Evolutionary conservation across 2,888 invertebrate genomes (phyloP), one percentile per base, ranked within the genome.

Genomic region (Drosophila subquinaria): DNA sequence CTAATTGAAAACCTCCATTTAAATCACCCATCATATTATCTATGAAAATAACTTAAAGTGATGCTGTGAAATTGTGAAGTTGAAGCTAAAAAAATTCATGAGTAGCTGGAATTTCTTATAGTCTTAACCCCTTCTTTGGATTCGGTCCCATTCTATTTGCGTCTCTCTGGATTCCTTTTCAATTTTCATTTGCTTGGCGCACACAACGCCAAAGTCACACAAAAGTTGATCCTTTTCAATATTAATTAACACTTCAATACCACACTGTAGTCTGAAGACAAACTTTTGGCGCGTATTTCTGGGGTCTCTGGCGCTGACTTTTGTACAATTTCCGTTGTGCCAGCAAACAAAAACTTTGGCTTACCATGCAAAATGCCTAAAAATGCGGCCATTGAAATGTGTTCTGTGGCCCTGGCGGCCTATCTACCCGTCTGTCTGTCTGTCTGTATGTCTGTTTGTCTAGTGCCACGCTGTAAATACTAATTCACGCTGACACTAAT

Each of bases 181-280:
- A 84, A 82, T 82, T 78, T 76, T 78, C 73, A 80, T 88, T 88
- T 83, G 81, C 66, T 56, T 52, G 79, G 59, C 62, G 56, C 73
- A 63, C 53, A 76, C 81, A 80, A 78, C 73, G 81, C 71, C 68
- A 79, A 89, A 91, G 90, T 88, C 86, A 81, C 72, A 85, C 78
- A 82, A 90, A 91, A 91, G 82, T 91, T 91, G 85, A 89, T 91
- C 89, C 90, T 89, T 91, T 91, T 91, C 91, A 91, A 91, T 91
- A 91, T 91, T 91, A 91, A 91, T 91, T 91, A 91, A 91, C 91
- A 91, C 91, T 91, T 91, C 90, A 89, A 90, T 90, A 90, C 90
- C 90, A 86, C 88, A 85, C 86, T 79, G 79, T 62, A 74, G 71
- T 38, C 76, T 51, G 45, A 71, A 77, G 85, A 75, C 82, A 79